A percentile compares a stretch with the other conserved stretches of the same genome.
These are phyloP conservation scores for Cichladusa arquata DNA, from an alignment of 2,113 vertebrate genomes.

Conservation along the genomic window DNA sequence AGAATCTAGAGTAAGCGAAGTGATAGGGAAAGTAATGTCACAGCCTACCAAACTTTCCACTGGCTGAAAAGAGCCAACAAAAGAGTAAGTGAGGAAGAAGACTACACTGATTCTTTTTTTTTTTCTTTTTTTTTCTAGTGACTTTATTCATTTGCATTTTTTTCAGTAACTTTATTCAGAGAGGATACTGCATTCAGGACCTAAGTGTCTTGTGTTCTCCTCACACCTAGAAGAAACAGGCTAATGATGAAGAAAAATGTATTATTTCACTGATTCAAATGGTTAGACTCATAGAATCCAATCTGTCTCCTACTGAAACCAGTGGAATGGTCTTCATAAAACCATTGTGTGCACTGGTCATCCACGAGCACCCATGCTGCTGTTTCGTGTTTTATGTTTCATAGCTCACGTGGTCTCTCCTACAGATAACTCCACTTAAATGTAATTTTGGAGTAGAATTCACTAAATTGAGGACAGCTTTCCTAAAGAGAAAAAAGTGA, in stretches of 20 bases:
- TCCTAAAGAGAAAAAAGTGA: neutral
- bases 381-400: neutral
- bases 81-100: neutral
- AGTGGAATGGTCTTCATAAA: neutral
- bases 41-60: neutral
- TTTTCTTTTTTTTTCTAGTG: neutral
- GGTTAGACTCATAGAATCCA: neutral
- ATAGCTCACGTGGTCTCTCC: neutral
- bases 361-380: rapidly evolving
- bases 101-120: neutral
- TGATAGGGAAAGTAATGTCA: neutral
- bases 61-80: neutral
- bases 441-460: neutral
- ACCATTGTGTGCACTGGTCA: rapidly evolving
- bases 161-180: neutral
- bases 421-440: neutral
- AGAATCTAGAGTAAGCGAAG: neutral
- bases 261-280: neutral
- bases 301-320: neutral
- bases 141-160: neutral
- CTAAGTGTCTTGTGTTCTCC: neutral
- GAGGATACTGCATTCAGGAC: neutral
- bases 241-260: neutral
- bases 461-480: neutral
- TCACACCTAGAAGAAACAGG: neutral